Evolutionary conservation across 2,888 invertebrate species (phyloP), one percentile per base, ranked within the genome.

Genomic region (Polymixis flavicincta): DNA sequence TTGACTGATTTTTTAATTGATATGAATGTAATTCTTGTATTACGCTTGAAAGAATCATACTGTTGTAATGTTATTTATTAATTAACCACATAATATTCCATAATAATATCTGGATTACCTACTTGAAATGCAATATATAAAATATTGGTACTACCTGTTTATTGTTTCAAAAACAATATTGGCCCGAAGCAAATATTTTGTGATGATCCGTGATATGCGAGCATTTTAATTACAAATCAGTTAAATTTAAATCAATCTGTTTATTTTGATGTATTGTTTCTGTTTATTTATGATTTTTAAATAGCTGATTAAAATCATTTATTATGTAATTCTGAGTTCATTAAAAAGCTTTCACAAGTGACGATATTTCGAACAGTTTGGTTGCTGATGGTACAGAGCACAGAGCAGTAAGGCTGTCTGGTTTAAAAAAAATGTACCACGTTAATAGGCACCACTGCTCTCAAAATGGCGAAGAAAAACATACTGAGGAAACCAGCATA

Each of bases 161-260:
- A 74, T 54, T 60, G 8, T 37, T 65, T 13, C 37, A 54, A 54
- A 73, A 55, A 60, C 71, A 68, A 52, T 76, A 8, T 77, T 52
- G 32, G 19, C 55, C 19, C 42, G 65, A 50, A 37, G 65, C 55
- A 82, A 82, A 80, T 61, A 70, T 69, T 76, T 82, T 37, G 28
- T 13, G 19, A 45, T 61, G 48, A 66, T 81, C 37, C 74, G 57
- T 63, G 80, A 50, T 19, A n/a, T 48, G 60, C 45, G 55, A 52
- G 42, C 1, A 72, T 76, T 69, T 76, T 70, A 80, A 76, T 82
- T 76, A 82, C 65, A 82, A 76, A 82, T 76, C 55, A 70, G 60
- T 70, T 55, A 0, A 52, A 82, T 82, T 42, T 55, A 60, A 76
- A 79, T 76, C 14, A 55, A 55, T 75, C 8, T 76, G 66, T 82